A percentile compares a stretch with the other conserved stretches of the same genome.
phyloP scores from a whole-genome alignment of 2,888 invertebrate genomes.

The Fragum whitleyi region DNA sequence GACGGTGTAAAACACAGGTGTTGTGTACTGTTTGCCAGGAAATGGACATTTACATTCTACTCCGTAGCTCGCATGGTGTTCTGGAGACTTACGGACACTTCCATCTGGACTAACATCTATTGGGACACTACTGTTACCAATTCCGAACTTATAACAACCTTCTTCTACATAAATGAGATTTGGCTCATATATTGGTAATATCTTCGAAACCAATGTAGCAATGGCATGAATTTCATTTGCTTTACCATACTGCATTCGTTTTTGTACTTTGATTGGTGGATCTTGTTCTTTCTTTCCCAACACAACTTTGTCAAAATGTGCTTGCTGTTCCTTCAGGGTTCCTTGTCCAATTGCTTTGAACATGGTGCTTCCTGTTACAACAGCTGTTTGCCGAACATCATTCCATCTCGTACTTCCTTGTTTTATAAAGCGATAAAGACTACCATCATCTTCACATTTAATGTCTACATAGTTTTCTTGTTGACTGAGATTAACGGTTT shows the following conservation, averaged over 20 bases:
- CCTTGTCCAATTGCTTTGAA: slow-evolving; percentile 23
- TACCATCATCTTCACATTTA: neutral
- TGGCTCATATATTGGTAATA: slow-evolving; percentile 23
- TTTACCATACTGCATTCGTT: slow-evolving; percentile 25
- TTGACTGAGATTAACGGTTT: neutral
- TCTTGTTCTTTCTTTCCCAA: neutral
- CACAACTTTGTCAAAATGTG: slow-evolving; percentile 9
- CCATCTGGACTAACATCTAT: slow-evolving; percentile 53
- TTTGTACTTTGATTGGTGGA: neutral
- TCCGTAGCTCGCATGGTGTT: neutral
- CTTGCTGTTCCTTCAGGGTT: slow-evolving; percentile 12
- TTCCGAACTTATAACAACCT: slow-evolving; percentile 39
- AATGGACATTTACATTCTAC: slow-evolving; percentile 53
- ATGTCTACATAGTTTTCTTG: neutral
- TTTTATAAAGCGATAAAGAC: neutral
- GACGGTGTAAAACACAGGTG: slow-evolving; percentile 27
- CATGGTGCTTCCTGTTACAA: slow-evolving; percentile 29
- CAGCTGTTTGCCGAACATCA: slow-evolving; percentile 1
- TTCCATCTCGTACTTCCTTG: slow-evolving; percentile 22
- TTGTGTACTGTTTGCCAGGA: slow-evolving; percentile 24
- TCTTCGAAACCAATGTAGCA: slow-evolving; percentile 24
- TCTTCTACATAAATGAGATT: slow-evolving; percentile 18
- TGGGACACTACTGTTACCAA: neutral
- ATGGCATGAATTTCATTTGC: slow-evolving; percentile 32
- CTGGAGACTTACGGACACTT: slow-evolving; percentile 8